Evolutionary conservation across 1,140 invertebrate species (phyloP).

Genomic region (Nymphalis io): DNA sequence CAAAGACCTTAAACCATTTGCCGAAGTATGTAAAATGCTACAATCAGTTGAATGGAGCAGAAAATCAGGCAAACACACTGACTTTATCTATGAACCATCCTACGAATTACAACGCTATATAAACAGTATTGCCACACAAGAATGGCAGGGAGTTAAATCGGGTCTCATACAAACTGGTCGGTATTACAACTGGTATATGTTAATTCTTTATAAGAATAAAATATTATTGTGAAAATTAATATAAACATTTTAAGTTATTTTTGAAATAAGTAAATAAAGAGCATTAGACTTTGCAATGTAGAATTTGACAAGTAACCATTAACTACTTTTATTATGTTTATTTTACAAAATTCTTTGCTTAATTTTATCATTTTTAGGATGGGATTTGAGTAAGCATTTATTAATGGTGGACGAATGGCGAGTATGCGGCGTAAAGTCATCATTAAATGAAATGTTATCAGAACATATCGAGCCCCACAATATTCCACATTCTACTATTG

Average conservation of each 20-base stretch:
- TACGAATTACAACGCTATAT: slow-evolving; percentile 44
- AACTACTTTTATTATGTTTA: neutral
- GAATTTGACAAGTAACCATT: too few relatives aligned
- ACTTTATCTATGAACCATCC: slow-evolving; percentile 40
- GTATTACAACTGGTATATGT: neutral
- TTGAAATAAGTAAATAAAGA: too few relatives aligned
- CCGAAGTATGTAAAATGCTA: slow-evolving; percentile 45
- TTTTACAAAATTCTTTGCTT: neutral
- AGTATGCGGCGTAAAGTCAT: slow-evolving; percentile 5
- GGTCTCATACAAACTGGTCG: slow-evolving; percentile 49
- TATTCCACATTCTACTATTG: neutral
- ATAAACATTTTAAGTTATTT: neutral
- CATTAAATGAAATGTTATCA: neutral
- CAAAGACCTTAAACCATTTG: slow-evolving; percentile 38
- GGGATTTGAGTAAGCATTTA: slow-evolving; percentile 56
- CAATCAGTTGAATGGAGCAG: slow-evolving; percentile 51
- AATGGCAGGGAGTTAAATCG: slow-evolving; percentile 50
- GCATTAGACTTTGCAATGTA: too few relatives aligned
- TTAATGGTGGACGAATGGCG: slow-evolving; percentile 57
- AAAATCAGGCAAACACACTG: neutral
- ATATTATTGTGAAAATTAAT: too few relatives aligned
- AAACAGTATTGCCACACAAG: slow-evolving; percentile 42
- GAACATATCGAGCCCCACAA: neutral
- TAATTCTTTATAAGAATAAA: neutral
- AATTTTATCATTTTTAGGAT: slow-evolving; percentile 42